Base-by-base conservation (phyloP, 2,888 invertebrate species). In the Drymonia ruficornis region DNA sequence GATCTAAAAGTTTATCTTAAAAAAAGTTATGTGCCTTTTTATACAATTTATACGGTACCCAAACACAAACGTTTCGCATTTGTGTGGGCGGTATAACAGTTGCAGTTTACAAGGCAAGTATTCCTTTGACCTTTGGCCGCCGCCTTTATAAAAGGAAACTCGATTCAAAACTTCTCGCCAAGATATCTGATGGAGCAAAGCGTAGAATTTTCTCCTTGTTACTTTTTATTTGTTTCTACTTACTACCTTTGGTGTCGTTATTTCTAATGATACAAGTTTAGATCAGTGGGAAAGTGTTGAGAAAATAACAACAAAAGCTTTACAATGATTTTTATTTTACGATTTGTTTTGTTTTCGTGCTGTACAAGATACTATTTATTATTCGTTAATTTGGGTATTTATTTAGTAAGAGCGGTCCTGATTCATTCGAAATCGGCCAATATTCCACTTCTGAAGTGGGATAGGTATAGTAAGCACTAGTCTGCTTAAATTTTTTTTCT, bases 101-200 rank as follows among this genome's bases (percentile, higher is more conserved):
- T 40, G 16, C 40, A 40, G 16, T 40, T 16, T 40, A 16, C 16
- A 16, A 40, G 40, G 9, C 5, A 40, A 40, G 16, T 16, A 40
- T 36, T 40, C 16, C 40, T 16, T 40, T 40, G 15, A 16, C 15
- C 40, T 16, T 40, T 16, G 6, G 15, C 9, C 16, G 16, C 11
- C 15, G 40, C 16, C 9, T 40, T 12, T 40, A 40, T 11, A 40
- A 38, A 40, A 40, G 40, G 40, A 40, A 40, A 40, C 16, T 40
- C 40, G 40, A 40, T 40, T 16, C 40, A 16, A 40, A 40, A 40
- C 40, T 40, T 40, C 40, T 15, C 40, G 16, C 16, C 40, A 11
- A 40, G 40, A 40, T 16, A 40, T 40, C 40, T 40, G 16, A 40
- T 40, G 40, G 16, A 40, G 16, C 40, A 40, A 40, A 40, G 40